Evolutionary conservation across 2,888 invertebrate species (phyloP), one percentile per base, ranked within the genome.

Genomic region (Agrypnus murinus): DNA sequence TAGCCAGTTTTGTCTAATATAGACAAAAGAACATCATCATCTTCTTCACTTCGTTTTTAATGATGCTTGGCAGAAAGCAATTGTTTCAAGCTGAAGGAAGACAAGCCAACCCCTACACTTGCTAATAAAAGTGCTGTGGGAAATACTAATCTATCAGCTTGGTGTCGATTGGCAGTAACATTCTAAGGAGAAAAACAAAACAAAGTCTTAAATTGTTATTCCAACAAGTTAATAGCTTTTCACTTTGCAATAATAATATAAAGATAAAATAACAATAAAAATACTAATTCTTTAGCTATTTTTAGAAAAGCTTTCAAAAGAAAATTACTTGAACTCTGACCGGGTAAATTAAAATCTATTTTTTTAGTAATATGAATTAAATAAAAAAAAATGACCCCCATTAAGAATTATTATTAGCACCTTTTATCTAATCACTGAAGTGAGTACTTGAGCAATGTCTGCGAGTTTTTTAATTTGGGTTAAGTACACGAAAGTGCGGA

Each of bases 71-170:
- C 38, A 7, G 73, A 67, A 12, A 83, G 63, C 55, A 85, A 71
- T 71, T 84, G 84, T 74, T 83, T 85, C 53, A 85, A 64, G 74
- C 84, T 84, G 75, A 84, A 85, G 0, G 86, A 81, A 7, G 85
- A 85, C 4, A 86, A 78, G 57, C 83, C 84, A 40, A 85, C 81
- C 53, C 86, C 86, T 59, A 84, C 71, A 50, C 81, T 80, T 15
- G 85, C 85, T 66, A 85, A 72, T 53, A 85, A 71, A 67, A 85
- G 79, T 7, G 85, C 86, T n/a, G 83, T 79, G 32, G 82, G 82
- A 65, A 81, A 81, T 15, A 84, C 81, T 73, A 84, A 74, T 73
- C 77, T 82, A 72, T 85, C 84, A 36, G 74, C 71, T 58, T 74
- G 74, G 31, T 73, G 72, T 62, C 74, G 38, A 34, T 72, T 67